Evolutionary conservation across 2,797 vertebrate species (phyloP).

Genomic region (Clamator glandarius): DNA sequence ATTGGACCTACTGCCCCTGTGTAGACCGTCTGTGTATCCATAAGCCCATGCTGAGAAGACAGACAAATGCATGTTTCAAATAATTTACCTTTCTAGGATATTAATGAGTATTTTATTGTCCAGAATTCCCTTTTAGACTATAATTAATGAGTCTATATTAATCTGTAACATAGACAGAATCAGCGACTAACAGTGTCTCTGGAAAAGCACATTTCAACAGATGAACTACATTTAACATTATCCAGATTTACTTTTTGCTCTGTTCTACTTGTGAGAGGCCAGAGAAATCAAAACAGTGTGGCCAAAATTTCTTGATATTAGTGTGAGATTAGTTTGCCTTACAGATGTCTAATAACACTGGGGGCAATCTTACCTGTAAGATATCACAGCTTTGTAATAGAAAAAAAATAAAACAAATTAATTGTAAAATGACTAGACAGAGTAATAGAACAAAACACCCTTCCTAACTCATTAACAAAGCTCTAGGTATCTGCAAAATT

Average conservation of each 20-base stretch:
- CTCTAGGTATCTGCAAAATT: not conserved
- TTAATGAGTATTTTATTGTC: not conserved
- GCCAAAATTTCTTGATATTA: not conserved
- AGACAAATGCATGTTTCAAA: not conserved
- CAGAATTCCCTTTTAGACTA: slow-evolving; percentile 9
- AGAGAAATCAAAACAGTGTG: not conserved
- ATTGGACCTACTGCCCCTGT: not conserved
- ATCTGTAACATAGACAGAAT: not conserved
- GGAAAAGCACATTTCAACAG: not conserved
- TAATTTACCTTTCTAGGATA: slow-evolving; percentile 5
- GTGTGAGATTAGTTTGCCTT: not conserved
- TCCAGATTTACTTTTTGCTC: not conserved
- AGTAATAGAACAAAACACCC: not conserved
- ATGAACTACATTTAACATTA: not conserved
- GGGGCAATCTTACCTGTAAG: not conserved
- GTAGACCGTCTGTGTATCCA: not conserved
- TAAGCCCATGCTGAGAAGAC: not conserved
- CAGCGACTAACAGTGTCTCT: not conserved
- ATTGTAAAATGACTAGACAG: not conserved
- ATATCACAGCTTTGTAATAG: not conserved
- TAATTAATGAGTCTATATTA: not conserved
- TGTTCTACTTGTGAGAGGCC: not conserved
- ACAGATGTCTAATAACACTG: not conserved
- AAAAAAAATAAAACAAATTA: not conserved
- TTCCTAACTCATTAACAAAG: not conserved